Evolutionary conservation across 2,113 vertebrate species (phyloP).

Genomic region (Pterocles gutturalis): DNA sequence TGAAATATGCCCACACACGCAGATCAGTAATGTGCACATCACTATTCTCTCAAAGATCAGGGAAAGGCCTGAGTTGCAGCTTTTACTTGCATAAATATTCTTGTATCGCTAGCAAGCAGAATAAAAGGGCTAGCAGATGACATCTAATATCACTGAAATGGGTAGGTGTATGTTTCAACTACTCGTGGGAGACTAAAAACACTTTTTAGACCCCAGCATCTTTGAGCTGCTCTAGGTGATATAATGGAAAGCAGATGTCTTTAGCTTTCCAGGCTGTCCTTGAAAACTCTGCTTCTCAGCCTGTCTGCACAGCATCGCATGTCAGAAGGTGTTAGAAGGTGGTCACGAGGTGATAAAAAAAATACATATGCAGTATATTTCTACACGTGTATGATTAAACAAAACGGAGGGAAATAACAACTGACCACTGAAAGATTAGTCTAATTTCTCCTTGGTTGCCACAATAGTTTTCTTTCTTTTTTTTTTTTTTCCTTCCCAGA

Average conservation of each 20-base stretch:
- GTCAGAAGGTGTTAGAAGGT: not conserved
- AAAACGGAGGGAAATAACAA: not conserved
- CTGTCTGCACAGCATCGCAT: accelerated
- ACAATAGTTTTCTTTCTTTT: not conserved
- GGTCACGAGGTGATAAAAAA: not conserved
- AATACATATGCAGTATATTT: not conserved
- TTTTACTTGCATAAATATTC: not conserved
- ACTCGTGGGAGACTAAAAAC: not conserved
- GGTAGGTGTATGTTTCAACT: not conserved
- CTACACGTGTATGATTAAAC: not conserved
- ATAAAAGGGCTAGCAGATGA: not conserved
- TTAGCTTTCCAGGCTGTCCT: not conserved
- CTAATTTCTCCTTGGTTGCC: not conserved
- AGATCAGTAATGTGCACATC: not conserved
- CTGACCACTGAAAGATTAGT: not conserved
- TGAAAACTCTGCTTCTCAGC: not conserved
- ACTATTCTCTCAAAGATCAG: not conserved
- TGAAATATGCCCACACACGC: not conserved
- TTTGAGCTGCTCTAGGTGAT: not conserved
- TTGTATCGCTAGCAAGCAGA: not conserved
- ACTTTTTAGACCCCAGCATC: not conserved
- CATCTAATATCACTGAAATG: not conserved
- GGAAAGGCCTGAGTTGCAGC: not conserved
- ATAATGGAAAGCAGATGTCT: not conserved
- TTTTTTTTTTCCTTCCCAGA: not conserved